Percentiles rank a stretch among this genome's conserved stretches.
Conservation (phyloP, 2,888 invertebrate species). For the Tubulanus polymorphus region DNA sequence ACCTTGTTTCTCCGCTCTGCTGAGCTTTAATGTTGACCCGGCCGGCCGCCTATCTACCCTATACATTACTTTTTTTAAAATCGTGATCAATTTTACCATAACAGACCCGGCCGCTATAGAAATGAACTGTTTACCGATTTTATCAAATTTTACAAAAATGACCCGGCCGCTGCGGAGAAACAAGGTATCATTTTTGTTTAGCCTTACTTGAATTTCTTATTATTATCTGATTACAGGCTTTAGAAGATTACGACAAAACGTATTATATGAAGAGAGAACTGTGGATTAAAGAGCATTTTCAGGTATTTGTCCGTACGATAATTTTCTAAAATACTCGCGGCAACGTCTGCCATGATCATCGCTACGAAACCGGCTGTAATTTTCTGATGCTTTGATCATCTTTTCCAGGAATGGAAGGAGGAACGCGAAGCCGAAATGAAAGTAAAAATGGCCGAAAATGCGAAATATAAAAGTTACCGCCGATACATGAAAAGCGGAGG, state of each 20-base stretch:
- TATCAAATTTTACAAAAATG: too few species aligned
- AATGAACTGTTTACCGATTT: too few species aligned
- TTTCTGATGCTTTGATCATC: background rate
- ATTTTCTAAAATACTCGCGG: too few species aligned
- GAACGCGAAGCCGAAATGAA: constrained; percentile 81
- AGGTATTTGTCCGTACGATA: constrained; percentile 41
- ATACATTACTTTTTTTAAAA: too few species aligned
- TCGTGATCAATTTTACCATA: too few species aligned
- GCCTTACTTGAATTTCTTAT: too few species aligned
- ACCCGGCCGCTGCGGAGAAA: too few species aligned
- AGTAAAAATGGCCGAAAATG: constrained; percentile 78
- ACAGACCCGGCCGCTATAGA: too few species aligned
- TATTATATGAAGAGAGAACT: constrained; percentile 71
- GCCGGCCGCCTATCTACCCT: too few species aligned
- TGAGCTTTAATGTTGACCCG: too few species aligned
- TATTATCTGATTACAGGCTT: constrained; percentile 36
- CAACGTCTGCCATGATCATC: background rate
- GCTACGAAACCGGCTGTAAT: background rate
- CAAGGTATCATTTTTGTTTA: too few species aligned
- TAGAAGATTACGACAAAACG: constrained; percentile 71
- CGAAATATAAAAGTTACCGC: constrained; percentile 81
- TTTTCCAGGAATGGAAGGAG: constrained; percentile 66
- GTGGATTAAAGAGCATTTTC: constrained; percentile 78
- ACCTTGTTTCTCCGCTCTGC: too few species aligned
- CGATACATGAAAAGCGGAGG: constrained; percentile 88